Evolutionary conservation across 2,797 vertebrate species (phyloP).

Genomic region (Parauchenoglanis ngamensis): DNA sequence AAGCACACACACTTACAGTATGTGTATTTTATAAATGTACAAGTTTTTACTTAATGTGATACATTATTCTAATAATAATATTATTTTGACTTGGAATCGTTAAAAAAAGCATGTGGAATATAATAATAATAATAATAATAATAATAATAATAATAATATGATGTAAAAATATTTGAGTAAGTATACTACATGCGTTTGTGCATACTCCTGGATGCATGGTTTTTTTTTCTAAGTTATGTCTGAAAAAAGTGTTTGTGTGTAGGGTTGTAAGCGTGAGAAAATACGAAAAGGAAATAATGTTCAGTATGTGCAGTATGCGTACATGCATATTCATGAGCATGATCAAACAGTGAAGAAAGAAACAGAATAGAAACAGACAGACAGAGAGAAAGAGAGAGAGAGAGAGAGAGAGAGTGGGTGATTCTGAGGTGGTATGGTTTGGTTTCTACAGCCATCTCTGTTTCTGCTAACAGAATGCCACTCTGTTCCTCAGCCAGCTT

Average conservation of each 20-base stretch:
- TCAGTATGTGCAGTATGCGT: slow-evolving; percentile 36
- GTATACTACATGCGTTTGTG: not conserved
- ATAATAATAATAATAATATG: not conserved
- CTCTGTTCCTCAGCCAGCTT: slow-evolving; percentile 73
- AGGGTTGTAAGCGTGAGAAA: not conserved
- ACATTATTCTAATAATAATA: not conserved
- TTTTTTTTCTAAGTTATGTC: not conserved
- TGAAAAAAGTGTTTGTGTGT: slow-evolving; percentile 2
- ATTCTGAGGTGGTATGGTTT: slow-evolving; percentile 51
- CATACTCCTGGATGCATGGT: not conserved
- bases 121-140: not conserved
- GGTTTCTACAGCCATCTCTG: slow-evolving; percentile 58
- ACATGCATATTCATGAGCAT: slow-evolving; percentile 35
- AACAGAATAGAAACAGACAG: slow-evolving; percentile 58
- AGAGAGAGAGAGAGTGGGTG: slow-evolving; percentile 50
- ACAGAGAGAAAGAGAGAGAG: slow-evolving; percentile 37
- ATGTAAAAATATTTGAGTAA: not conserved
- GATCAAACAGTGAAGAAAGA: not conserved
- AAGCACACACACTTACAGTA: too few relatives aligned
- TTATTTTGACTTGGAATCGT: not conserved
- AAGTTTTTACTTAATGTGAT: not conserved
- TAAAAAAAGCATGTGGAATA: not conserved
- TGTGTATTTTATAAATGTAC: not conserved
- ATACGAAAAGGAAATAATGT: slow-evolving; percentile 22
- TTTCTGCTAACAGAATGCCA: slow-evolving; percentile 75